phyloP scores from a whole-genome alignment of 2,797 vertebrate species.

The Simalia tracyae region DNA sequence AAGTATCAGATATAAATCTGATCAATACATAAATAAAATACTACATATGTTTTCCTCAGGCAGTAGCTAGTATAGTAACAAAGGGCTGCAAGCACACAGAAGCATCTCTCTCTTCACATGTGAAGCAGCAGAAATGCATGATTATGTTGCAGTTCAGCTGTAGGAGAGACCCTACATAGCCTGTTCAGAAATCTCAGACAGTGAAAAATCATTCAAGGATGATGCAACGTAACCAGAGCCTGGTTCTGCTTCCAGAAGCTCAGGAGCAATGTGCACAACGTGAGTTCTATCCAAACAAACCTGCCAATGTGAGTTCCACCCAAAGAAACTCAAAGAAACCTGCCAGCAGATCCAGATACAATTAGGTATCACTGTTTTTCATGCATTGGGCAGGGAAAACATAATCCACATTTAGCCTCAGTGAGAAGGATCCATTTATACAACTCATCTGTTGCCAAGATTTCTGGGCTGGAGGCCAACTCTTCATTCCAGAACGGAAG shows the following conservation, averaged over 20 bases:
- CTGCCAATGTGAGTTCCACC: not conserved
- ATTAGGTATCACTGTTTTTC: not conserved
- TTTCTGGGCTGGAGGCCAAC: slow-evolving; percentile 1
- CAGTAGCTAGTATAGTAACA: not conserved
- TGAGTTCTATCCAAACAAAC: not conserved
- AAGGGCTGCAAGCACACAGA: too few species aligned
- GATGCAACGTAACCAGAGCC: not conserved
- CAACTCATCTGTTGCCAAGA: not conserved
- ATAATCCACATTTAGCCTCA: not conserved
- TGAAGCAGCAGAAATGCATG: not conserved
- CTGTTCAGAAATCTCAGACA: not conserved
- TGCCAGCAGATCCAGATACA: not conserved
- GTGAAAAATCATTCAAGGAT: not conserved
- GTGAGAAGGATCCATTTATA: not conserved
- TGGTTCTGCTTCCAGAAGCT: not conserved
- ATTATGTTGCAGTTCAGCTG: not conserved
- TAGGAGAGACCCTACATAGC: not conserved
- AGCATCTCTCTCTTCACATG: not conserved
- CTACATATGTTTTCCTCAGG: not conserved
- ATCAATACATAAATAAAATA: too few species aligned
- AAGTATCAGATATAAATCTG: too few species aligned
- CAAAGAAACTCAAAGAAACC: not conserved
- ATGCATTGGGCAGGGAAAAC: not conserved
- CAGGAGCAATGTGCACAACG: not conserved
- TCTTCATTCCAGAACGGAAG: slow-evolving; percentile 17